Conservation (phyloP, 2,797 vertebrate species). For the Bryconaethiops microstoma region DNA sequence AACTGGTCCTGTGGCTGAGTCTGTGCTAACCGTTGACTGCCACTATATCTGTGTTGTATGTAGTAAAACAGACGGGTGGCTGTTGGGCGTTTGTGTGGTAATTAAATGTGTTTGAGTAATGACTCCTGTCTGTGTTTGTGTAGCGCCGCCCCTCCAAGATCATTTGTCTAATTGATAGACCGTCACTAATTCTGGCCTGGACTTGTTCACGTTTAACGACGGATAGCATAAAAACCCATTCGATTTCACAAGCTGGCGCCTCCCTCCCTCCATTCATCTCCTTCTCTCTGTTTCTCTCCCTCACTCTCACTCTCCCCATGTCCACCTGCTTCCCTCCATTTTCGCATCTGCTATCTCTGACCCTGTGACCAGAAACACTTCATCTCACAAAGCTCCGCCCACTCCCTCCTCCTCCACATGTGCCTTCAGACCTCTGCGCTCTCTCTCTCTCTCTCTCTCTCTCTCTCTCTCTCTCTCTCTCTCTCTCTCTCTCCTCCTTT, state of each 20-base stretch:
- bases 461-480: constrained; percentile 1
- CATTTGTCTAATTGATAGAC: constrained; percentile 40
- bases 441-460: constrained; percentile 6
- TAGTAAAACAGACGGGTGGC: constrained; percentile 1
- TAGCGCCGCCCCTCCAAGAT: constrained; percentile 23
- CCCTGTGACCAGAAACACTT: constrained; percentile 38
- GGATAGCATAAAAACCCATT: constrained; percentile 32
- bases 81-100: constrained; percentile 43
- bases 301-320: background rate
- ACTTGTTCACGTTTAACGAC: background rate
- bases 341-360: constrained; percentile 38
- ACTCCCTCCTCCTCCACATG: background rate
- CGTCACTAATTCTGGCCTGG: constrained; percentile 36
- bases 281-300: constrained; percentile 8
- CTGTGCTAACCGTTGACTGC: background rate
- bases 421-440: background rate
- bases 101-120: constrained; percentile 51
- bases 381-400: constrained; percentile 17
- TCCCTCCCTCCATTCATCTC: constrained; percentile 25
- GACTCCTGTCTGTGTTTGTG: constrained; percentile 35
- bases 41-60: too few species aligned
- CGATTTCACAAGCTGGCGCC: constrained; percentile 24
- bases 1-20: background rate
- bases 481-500: background rate
- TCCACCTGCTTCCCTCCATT: constrained; percentile 33